Evolutionary conservation across 2,797 vertebrate species (phyloP).

Genomic region (Sebastes melanostomus): DNA sequence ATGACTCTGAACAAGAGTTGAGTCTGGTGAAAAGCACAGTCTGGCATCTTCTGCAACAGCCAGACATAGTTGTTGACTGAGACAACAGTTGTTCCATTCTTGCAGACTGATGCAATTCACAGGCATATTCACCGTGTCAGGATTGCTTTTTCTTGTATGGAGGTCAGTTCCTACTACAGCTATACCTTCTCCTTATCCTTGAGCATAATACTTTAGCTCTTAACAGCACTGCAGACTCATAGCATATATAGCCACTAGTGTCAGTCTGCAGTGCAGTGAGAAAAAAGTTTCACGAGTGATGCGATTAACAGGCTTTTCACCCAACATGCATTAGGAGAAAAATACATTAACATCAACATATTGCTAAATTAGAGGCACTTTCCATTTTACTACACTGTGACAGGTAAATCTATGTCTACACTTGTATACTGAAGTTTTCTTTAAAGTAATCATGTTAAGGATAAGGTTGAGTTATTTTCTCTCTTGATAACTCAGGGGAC

Average conservation of each 20-base stretch:
- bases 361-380: not conserved
- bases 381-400: not conserved
- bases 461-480: not conserved
- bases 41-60: not conserved
- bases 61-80: not conserved
- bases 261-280: not conserved
- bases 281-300: not conserved
- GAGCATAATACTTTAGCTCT: not conserved
- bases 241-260: not conserved
- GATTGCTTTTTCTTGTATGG: too few relatives aligned
- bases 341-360: not conserved
- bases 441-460: not conserved
- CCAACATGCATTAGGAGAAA: not conserved
- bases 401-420: not conserved
- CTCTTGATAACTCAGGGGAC: not conserved
- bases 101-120: not conserved
- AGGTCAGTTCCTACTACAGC: not conserved
- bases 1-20: slow-evolving; percentile 34
- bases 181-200: not conserved
- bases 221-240: not conserved
- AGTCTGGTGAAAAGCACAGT: not conserved
- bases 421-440: not conserved
- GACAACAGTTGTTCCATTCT: not conserved
- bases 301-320: not conserved
- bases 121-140: not conserved